Conservation (phyloP, 1,140 invertebrate species). For the Neodiprion fabricii region DNA sequence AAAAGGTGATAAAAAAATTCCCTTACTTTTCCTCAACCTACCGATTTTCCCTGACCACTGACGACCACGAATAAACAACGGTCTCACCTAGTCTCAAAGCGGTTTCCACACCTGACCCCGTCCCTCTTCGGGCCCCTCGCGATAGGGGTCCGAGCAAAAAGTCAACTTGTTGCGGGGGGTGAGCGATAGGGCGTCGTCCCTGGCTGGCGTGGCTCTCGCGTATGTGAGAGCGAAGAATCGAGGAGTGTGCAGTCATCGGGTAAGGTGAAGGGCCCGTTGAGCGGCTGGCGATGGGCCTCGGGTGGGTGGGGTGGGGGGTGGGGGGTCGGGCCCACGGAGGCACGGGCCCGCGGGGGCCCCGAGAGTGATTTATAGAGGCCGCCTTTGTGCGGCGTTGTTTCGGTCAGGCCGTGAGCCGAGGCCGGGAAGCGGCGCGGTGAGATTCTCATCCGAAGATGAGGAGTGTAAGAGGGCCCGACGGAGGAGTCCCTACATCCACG, state of each 20-base stretch:
- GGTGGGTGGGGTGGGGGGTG: slow-evolving; percentile 16
- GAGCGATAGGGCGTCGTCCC: slow-evolving; percentile 3
- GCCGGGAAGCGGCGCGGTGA: neutral
- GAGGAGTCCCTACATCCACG: neutral
- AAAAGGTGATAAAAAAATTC: too few relatives aligned
- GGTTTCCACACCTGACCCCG: neutral
- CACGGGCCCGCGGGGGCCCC: slow-evolving; percentile 18
- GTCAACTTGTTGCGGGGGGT: slow-evolving; percentile 6
- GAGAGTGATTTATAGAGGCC: slow-evolving; percentile 41
- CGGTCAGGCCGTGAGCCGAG: slow-evolving; percentile 26
- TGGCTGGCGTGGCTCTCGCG: neutral
- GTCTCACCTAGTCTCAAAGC: neutral
- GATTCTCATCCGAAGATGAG: slow-evolving; percentile 24
- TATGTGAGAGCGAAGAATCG: neutral
- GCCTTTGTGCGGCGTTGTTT: slow-evolving; percentile 38
- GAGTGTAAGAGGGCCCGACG: slow-evolving; percentile 16
- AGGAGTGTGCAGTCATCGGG: neutral
- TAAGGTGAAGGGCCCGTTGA: neutral
- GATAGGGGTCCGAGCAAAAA: neutral
- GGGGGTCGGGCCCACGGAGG: slow-evolving; percentile 25
- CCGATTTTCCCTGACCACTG: too few relatives aligned
- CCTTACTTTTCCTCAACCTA: too few relatives aligned
- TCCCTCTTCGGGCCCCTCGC: neutral
- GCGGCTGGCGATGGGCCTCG: slow-evolving; percentile 13
- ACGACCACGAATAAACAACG: too few relatives aligned